phyloP scores from a whole-genome alignment of 2,113 vertebrate species.

The Sceloporus tristichus region DNA sequence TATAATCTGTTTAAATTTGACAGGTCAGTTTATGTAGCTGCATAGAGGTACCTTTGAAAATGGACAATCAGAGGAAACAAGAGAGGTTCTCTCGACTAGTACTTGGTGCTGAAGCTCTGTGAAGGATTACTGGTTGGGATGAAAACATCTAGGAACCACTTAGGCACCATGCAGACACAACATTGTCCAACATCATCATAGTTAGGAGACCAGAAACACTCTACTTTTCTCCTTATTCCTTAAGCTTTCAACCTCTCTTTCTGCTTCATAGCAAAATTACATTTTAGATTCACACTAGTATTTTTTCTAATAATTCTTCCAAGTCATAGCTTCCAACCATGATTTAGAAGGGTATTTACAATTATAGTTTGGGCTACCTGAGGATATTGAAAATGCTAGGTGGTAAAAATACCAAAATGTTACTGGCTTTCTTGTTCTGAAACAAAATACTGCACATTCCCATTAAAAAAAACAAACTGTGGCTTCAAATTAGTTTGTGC shows the following conservation, averaged over 20 bases:
- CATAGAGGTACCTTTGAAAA: background rate
- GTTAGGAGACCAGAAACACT: background rate
- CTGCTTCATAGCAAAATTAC: background rate
- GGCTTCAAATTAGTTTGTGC: constrained; percentile 20
- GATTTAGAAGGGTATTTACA: background rate
- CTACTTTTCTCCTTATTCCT: background rate
- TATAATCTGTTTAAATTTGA: too few species aligned
- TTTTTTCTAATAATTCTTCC: background rate
- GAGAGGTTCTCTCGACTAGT: background rate
- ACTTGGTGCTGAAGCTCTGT: background rate
- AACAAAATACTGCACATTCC: background rate
- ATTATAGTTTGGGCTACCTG: background rate
- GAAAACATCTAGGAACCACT: background rate
- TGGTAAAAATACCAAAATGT: too few species aligned
- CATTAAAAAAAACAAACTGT: background rate
- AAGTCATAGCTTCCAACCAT: background rate
- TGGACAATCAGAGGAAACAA: background rate
- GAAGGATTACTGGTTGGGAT: background rate
- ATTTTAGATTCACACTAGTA: background rate
- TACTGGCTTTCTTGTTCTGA: too few species aligned
- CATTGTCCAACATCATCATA: background rate
- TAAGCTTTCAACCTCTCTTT: background rate
- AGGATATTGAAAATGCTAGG: too few species aligned
- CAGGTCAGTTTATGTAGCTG: too few species aligned
- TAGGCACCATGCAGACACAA: background rate